A percentile compares a stretch with the other conserved stretches of the same genome.
phyloP scores from a whole-genome alignment of 1,140 invertebrate genomes.

The Bombus difficillimus region DNA sequence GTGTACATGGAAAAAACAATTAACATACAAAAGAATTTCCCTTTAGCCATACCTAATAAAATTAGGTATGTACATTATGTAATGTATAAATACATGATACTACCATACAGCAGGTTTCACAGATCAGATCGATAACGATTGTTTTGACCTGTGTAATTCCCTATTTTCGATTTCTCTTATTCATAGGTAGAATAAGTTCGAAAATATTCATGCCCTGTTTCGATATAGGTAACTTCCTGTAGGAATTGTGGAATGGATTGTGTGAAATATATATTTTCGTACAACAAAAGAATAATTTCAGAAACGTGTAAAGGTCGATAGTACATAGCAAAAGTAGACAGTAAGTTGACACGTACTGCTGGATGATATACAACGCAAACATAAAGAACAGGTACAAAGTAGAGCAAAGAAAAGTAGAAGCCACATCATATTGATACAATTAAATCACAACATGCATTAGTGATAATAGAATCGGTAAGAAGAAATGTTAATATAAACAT shows the following conservation, averaged over 20 bases:
- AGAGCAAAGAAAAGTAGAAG: constrained; percentile 69
- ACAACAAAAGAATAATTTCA: constrained; percentile 47
- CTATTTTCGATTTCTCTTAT: constrained; percentile 9
- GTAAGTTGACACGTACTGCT: constrained; percentile 71
- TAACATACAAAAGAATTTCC: constrained; percentile 14
- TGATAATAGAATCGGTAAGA: constrained; percentile 48
- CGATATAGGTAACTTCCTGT: constrained; percentile 37
- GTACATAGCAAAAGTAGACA: constrained; percentile 80
- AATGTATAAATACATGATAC: constrained; percentile 24
- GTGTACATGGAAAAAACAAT: constrained; percentile 21
- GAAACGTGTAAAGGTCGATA: constrained; percentile 54
- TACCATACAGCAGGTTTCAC: constrained; percentile 52
- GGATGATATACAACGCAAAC: constrained; percentile 65
- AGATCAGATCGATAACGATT: constrained; percentile 4
- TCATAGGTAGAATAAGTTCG: background rate
- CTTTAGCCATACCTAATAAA: background rate
- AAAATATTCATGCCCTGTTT: constrained; percentile 38
- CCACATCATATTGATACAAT: constrained; percentile 64
- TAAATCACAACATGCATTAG: constrained; percentile 64
- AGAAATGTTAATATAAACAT: constrained; percentile 45
- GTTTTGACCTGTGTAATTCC: background rate
- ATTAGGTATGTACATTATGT: constrained; percentile 7
- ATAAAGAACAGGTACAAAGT: constrained; percentile 60
- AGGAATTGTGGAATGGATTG: constrained; percentile 40
- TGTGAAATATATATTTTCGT: constrained; percentile 39